Evolutionary conservation across 2,797 vertebrate species (phyloP).

Genomic region (Pangasius macronema): DNA sequence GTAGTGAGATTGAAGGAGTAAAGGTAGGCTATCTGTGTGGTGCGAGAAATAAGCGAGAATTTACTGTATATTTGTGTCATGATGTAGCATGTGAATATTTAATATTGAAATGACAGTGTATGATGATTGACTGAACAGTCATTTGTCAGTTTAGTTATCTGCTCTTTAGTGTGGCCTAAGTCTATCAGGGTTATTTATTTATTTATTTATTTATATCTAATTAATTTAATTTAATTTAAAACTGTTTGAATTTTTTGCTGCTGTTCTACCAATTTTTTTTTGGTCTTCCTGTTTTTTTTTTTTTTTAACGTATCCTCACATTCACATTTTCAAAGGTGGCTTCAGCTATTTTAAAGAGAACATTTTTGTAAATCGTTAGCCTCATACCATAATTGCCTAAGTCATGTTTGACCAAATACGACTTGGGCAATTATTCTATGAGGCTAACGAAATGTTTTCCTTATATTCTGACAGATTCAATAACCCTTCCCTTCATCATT

Average conservation of each 20-base stretch:
- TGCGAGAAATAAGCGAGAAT: not conserved
- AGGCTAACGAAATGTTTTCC: too few species aligned
- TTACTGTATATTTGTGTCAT: not conserved
- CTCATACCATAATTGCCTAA: too few species aligned
- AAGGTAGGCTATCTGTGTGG: not conserved
- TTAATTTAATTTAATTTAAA: not conserved
- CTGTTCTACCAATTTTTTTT: not conserved
- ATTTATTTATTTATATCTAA: not conserved
- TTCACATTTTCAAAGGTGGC: not conserved
- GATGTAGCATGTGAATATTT: not conserved
- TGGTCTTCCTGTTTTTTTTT: not conserved
- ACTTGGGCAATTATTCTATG: too few species aligned
- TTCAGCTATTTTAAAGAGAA: not conserved
- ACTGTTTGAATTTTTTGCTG: not conserved
- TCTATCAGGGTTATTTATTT: not conserved
- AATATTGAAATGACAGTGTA: not conserved
- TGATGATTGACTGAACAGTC: conserved; percentile 1
- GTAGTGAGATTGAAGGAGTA: conserved; percentile 22
- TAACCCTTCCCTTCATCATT: not conserved
- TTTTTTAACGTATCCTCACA: not conserved
- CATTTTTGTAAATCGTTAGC: conserved; percentile 5
- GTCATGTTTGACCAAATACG: too few species aligned
- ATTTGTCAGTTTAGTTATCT: not conserved
- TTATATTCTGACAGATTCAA: not conserved
- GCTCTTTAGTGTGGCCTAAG: not conserved